phyloP scores from a whole-genome alignment of 2,888 invertebrate genomes.

The Rotaria magnacalcarata region DNA sequence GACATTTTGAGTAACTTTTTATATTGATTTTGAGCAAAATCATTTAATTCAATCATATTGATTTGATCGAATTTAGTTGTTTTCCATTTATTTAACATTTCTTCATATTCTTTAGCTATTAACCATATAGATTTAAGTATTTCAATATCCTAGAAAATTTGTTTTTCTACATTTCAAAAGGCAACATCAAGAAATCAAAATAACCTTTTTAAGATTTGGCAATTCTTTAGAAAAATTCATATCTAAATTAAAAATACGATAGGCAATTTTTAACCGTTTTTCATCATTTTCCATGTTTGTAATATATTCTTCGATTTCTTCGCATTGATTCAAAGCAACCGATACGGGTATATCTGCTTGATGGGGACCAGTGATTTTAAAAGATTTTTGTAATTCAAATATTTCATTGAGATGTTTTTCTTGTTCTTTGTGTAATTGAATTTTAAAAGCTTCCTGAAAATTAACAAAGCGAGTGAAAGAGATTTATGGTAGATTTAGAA shows the following conservation, averaged over 20 bases:
- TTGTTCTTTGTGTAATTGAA: slow-evolving; percentile 30
- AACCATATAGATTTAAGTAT: slow-evolving; percentile 31
- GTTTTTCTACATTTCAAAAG: no score
- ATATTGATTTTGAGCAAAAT: not conserved
- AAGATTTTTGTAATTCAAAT: not conserved
- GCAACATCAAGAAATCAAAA: not conserved
- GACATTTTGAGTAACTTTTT: slow-evolving; percentile 28
- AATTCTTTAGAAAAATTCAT: slow-evolving; percentile 2
- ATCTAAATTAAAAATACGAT: slow-evolving; percentile 28
- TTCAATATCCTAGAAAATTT: not conserved
- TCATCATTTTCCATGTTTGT: slow-evolving; percentile 2
- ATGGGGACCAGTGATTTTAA: not conserved
- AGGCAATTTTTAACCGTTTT: slow-evolving; percentile 20
- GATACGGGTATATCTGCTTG: not conserved
- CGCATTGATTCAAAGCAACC: not conserved
- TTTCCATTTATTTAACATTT: slow-evolving; percentile 14
- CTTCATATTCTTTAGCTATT: slow-evolving; percentile 2
- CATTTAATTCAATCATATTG: slow-evolving; percentile 6
- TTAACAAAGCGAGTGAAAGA: no score
- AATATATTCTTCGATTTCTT: not conserved
- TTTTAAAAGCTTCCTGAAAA: slow-evolving; percentile 6
- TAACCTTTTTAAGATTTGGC: not conserved
- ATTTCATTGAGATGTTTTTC: not conserved
- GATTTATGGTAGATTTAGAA: no score
- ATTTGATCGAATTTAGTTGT: not conserved